phyloP scores from a whole-genome alignment of 92 coral and sea anemone species.

The Virgularia gustaviana region DNA sequence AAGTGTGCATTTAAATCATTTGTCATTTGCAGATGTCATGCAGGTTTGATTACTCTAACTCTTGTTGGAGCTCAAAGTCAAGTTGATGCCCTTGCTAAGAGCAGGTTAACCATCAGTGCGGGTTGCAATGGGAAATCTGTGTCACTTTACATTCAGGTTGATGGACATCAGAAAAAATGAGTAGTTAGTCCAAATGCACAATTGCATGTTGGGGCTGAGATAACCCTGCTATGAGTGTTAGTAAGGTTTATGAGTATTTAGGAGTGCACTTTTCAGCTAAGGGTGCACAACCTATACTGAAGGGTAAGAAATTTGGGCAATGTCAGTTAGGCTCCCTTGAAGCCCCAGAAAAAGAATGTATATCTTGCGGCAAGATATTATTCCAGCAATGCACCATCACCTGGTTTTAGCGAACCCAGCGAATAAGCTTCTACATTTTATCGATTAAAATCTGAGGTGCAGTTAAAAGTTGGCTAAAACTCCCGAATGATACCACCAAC shows the following conservation, averaged over 20 bases:
- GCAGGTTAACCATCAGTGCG: too few relatives aligned
- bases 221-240: neutral
- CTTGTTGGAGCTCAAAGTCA: too few relatives aligned
- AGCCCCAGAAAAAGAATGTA: slow-evolving; percentile 43
- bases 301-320: neutral
- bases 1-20: neutral
- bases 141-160: too few relatives aligned
- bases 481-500: slow-evolving; percentile 25
- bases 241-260: slow-evolving; percentile 6
- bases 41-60: neutral
- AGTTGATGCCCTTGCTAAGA: too few relatives aligned
- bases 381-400: slow-evolving; percentile 27
- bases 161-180: too few relatives aligned
- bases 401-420: neutral
- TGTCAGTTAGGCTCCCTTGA: slow-evolving; percentile 32
- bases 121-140: too few relatives aligned
- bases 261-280: slow-evolving; percentile 2
- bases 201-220: neutral
- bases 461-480: slow-evolving; percentile 8
- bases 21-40: neutral
- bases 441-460: slow-evolving; percentile 8
- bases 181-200: neutral
- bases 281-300: neutral
- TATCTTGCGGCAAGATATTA: neutral
- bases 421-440: neutral